These are phyloP conservation scores for Meloe dianella DNA, from an alignment of 2,888 invertebrate genomes.

Conservation along the genomic window DNA sequence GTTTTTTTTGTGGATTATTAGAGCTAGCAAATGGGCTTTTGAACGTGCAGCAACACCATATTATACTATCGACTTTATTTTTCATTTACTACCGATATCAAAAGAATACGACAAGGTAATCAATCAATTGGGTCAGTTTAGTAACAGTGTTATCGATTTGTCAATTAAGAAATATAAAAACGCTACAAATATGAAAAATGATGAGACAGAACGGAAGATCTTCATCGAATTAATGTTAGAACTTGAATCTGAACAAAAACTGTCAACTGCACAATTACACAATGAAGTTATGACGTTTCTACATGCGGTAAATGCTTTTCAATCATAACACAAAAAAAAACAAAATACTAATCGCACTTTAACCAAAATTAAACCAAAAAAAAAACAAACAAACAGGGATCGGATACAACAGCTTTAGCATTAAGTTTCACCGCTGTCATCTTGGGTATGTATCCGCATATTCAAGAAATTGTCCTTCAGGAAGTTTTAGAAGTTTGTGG, in stretches of 20 bases:
- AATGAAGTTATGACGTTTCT: conserved; percentile 35
- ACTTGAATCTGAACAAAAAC: conserved; percentile 9
- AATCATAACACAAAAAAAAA: too few relatives aligned
- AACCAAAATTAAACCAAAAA: neutral
- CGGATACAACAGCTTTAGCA: conserved; percentile 29
- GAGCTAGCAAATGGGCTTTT: neutral
- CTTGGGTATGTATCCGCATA: conserved; percentile 31
- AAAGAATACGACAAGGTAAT: neutral
- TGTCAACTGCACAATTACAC: conserved; percentile 28
- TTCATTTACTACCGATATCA: neutral
- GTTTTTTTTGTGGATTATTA: neutral
- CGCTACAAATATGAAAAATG: neutral
- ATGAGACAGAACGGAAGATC: neutral
- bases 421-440: conserved; percentile 29
- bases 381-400: conserved; percentile 28
- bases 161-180: neutral
- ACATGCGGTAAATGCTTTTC: conserved; percentile 28
- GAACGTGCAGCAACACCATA: neutral
- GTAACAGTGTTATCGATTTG: neutral
- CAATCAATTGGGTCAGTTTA: neutral
- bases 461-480: conserved; percentile 31
- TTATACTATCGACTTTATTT: neutral
- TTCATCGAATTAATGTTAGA: neutral
- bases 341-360: too few relatives aligned
- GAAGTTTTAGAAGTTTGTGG: conserved; percentile 31